Conservation (phyloP, 2,113 vertebrate genomes). For the Protobothrops flavoviridis region DNA sequence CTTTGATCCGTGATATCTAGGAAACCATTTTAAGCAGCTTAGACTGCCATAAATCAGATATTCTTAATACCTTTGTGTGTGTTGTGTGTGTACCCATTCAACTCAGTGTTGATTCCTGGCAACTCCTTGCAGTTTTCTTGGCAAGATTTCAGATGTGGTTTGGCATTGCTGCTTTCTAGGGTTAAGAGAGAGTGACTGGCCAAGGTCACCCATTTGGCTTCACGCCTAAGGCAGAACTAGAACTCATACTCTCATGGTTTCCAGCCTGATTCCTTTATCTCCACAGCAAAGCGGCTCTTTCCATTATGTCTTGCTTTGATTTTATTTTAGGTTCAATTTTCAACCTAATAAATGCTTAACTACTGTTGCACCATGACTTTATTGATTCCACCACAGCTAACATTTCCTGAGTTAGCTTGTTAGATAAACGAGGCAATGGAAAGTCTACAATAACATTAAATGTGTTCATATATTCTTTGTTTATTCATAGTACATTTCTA, state of each 20-base stretch:
- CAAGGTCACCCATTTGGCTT: not conserved
- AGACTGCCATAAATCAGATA: not conserved
- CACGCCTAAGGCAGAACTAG: not conserved
- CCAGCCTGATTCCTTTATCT: not conserved
- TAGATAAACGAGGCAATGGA: not conserved
- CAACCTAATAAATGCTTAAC: not conserved
- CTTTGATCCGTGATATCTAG: not conserved
- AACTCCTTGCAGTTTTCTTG: not conserved
- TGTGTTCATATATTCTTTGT: not conserved
- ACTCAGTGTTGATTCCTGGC: not conserved
- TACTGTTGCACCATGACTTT: not conserved
- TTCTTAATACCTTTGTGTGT: not conserved
- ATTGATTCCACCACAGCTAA: not conserved
- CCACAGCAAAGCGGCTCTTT: not conserved
- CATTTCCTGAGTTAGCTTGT: not conserved
- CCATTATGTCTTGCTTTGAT: not conserved
- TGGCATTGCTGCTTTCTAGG: not conserved
- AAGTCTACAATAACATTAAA: not conserved
- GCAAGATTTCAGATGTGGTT: not conserved
- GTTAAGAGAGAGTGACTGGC: not conserved
- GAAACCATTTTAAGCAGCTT: not conserved
- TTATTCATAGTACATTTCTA: not conserved
- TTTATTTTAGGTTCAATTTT: not conserved
- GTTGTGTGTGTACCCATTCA: not conserved
- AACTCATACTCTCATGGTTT: not conserved